Conservation (phyloP, 2,888 invertebrate species). For the Morpho deidamia region DNA sequence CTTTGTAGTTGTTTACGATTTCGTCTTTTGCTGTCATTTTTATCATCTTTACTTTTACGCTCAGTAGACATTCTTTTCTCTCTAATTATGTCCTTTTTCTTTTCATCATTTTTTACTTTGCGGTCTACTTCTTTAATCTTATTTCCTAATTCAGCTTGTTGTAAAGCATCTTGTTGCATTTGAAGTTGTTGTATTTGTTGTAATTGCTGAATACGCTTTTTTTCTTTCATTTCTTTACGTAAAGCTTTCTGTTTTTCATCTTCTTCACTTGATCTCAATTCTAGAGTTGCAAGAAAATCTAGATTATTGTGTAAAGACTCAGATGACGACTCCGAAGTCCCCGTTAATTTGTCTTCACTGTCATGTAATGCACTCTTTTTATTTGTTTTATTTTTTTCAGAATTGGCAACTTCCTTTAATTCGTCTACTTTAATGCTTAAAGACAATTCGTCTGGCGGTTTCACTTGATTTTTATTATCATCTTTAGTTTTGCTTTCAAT, state of each 20-base stretch:
- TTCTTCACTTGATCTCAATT: slow-evolving; percentile 78
- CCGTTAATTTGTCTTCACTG: slow-evolving; percentile 42
- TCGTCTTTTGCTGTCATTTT: slow-evolving; percentile 51
- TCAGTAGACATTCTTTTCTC: slow-evolving; percentile 74
- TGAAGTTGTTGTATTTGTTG: slow-evolving; percentile 72
- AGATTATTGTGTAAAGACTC: slow-evolving; percentile 72
- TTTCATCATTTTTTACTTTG: slow-evolving; percentile 59
- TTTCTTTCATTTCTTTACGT: slow-evolving; percentile 77
- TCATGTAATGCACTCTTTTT: slow-evolving; percentile 45
- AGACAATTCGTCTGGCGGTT: slow-evolving; percentile 63
- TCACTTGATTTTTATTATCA: slow-evolving; percentile 77
- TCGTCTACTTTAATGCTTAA: slow-evolving; percentile 52
- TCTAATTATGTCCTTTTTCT: slow-evolving; percentile 63
- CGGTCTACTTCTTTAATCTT: slow-evolving; percentile 68
- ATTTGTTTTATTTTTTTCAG: slow-evolving; percentile 42
- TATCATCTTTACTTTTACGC: slow-evolving; percentile 73
- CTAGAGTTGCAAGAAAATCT: slow-evolving; percentile 78
- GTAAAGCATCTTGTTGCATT: slow-evolving; percentile 66
- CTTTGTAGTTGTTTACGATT: slow-evolving; percentile 72
- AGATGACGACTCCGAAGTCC: slow-evolving; percentile 35
- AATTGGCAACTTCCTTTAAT: slow-evolving; percentile 35
- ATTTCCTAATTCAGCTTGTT: slow-evolving; percentile 54
- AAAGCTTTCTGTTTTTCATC: slow-evolving; percentile 77
- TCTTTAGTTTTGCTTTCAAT: slow-evolving; percentile 80
- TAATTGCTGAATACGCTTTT: slow-evolving; percentile 71